Base-by-base conservation (phyloP, 2,888 invertebrate species). In the Pachycephus smyrnensis region DNA sequence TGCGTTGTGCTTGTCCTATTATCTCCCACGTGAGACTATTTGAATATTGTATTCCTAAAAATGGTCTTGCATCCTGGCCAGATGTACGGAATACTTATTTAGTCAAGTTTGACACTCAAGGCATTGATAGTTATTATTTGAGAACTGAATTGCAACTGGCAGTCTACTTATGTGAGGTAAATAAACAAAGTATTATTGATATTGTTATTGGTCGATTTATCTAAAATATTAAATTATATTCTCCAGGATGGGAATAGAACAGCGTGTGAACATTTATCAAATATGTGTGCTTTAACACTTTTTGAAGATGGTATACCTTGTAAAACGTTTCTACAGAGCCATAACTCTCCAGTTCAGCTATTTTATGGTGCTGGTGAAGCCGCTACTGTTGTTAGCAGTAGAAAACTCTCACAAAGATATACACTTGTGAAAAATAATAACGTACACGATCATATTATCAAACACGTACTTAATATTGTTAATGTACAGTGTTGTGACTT, bases 191-290 rank as follows among this genome's bases (percentile, higher is more conserved):
- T 77, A 69, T 73, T 73, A 74, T 69, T 77, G 31, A 71, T 68
- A 35, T 33, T 30, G 76, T 69, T 68, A 30, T 69, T 80, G 73
- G 9, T 55, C 23, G 23, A 55, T 9, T 1, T 4, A 30, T 80
- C n/a, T 76, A 75, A 55, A 69, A 69, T 77, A 73, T 77, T 73
- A 68, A n/a, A 33, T 75, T 77, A 76, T 80, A 78, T 79, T 79
- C 85, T 93, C 69, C 86, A 92, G 87, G 92, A 92, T 84, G 89
- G 90, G 71, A 92, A 93, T 85, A 86, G 86, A 76, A 93, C 92
- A 30, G 94, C 95, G 12, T 96, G 96, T 86, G 94, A 95, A 89
- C 92, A 94, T 80, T 90, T 96, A 79, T 94, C 94, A 1, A 95
- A 96, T 89, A 92, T 95, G 90, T 96, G 96, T 86, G 92, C 94